These are phyloP conservation scores for Octodonta nipae DNA, from an alignment of 2,888 invertebrate genomes.

Conservation along the genomic window DNA sequence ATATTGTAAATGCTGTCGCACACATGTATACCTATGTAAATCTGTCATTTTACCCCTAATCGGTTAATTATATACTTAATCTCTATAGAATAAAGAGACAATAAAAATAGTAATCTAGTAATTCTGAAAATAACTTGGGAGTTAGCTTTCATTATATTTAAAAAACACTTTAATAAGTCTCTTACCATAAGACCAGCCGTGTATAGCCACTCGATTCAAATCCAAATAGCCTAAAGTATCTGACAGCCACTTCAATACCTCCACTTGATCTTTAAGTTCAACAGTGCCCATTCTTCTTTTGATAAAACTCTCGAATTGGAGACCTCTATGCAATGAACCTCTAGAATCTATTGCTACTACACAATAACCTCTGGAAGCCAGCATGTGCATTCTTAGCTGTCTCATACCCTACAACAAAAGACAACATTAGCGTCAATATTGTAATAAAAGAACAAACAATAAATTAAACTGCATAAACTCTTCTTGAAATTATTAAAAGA, in stretches of 20 bases:
- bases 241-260: conserved; percentile 77
- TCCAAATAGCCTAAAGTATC: conserved; percentile 80
- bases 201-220: conserved; percentile 80
- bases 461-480: not conserved
- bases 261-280: conserved; percentile 83
- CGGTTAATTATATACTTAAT: no score
- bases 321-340: conserved; percentile 86
- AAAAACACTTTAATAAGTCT: no score
- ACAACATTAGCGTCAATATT: conserved; percentile 4
- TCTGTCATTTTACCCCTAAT: no score
- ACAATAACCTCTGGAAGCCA: conserved; percentile 90
- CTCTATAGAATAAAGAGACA: no score
- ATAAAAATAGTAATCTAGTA: no score
- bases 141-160: no score
- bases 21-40: no score
- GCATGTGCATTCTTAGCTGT: conserved; percentile 84
- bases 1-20: no score
- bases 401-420: conserved; percentile 62
- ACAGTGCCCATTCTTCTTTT: conserved; percentile 84
- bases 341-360: conserved; percentile 91
- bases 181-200: conserved; percentile 95
- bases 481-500: no score
- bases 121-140: no score
- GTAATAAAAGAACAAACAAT: not conserved
- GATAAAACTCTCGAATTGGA: conserved; percentile 83